Evolutionary conservation across 2,888 invertebrate genomes (phyloP).

Genomic region (Abrostola triplasia): DNA sequence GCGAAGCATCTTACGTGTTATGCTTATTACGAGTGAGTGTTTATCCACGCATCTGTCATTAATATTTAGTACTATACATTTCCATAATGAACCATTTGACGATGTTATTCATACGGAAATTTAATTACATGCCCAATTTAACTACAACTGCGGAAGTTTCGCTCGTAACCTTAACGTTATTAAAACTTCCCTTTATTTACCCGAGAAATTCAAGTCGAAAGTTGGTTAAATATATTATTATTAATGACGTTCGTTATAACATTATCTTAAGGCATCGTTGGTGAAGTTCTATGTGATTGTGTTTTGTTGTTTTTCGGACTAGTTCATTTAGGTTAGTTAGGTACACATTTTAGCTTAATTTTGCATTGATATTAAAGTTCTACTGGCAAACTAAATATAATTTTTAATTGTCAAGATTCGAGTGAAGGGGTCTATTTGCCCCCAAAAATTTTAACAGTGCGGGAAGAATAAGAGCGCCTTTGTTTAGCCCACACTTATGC

Average conservation of each 20-base stretch:
- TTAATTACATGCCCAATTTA: conserved; percentile 30
- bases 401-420: too few species aligned
- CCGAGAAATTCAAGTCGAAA: conserved; percentile 4
- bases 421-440: too few species aligned
- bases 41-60: not conserved
- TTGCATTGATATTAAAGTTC: too few species aligned
- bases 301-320: not conserved
- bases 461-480: too few species aligned
- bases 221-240: conserved; percentile 11
- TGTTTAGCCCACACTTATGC: too few species aligned
- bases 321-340: not conserved
- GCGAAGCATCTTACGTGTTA: too few species aligned
- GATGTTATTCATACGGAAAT: conserved; percentile 8
- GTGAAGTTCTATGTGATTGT: not conserved
- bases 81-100: not conserved
- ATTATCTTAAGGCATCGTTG: conserved; percentile 6
- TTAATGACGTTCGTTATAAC: conserved; percentile 9
- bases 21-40: not conserved
- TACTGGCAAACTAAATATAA: too few species aligned
- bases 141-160: conserved; percentile 20
- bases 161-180: conserved; percentile 9
- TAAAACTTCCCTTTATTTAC: conserved; percentile 15
- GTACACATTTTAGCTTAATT: too few species aligned
- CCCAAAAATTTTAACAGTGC: too few species aligned
- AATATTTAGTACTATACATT: not conserved